These are phyloP conservation scores for Macrotrachela quadricornifera DNA, from an alignment of 1,140 invertebrate genomes.

Conservation along the genomic window DNA sequence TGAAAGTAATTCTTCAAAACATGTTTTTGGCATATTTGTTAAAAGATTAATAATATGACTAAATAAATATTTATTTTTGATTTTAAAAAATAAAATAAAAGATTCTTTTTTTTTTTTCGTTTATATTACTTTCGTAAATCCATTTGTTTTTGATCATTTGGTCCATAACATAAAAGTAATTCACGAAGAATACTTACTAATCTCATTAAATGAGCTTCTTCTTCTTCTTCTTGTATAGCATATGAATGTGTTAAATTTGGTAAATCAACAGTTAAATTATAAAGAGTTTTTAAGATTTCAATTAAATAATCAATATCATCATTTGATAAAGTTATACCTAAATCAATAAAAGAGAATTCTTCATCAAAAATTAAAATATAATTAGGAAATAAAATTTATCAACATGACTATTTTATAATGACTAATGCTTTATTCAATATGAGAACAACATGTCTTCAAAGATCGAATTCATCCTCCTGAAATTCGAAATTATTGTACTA, in stretches of 20 bases:
- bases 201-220: constrained; percentile 47
- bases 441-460: too few species aligned
- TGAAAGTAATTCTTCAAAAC: constrained; percentile 36
- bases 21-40: constrained; percentile 34
- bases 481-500: too few species aligned
- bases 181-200: constrained; percentile 48
- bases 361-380: too few species aligned
- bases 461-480: too few species aligned
- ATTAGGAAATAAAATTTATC: too few species aligned
- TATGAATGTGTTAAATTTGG: constrained; percentile 12
- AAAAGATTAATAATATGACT: constrained; percentile 41
- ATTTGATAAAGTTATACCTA: constrained; percentile 26
- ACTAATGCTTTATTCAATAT: too few species aligned
- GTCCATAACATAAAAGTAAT: constrained; percentile 42
- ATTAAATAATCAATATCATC: constrained; percentile 46
- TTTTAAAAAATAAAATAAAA: constrained; percentile 9
- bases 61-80: constrained; percentile 13
- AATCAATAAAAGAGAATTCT: not conserved
- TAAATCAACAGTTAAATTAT: constrained; percentile 50
- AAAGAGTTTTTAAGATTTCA: constrained; percentile 68
- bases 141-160: constrained; percentile 40
- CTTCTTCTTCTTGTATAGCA: constrained; percentile 31
- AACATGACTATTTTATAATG: too few species aligned
- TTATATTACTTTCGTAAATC: constrained; percentile 44
- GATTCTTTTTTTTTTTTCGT: constrained; percentile 32